These are phyloP conservation scores for Passer domesticus DNA, from an alignment of 2,113 vertebrate species.

Conservation along the genomic window DNA sequence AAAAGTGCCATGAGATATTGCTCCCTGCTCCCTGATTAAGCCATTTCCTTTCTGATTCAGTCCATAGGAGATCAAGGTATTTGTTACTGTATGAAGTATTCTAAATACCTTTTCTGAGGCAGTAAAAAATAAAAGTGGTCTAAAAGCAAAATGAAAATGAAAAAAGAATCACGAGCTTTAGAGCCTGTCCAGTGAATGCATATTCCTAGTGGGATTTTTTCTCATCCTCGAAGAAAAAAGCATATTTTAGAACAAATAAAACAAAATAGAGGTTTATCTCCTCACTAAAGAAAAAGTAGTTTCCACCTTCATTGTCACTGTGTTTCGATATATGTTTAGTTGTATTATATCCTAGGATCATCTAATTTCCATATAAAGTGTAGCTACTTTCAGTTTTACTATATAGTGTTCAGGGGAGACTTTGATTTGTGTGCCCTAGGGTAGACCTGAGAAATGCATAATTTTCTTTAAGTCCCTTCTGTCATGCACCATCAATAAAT, in stretches of 20 bases:
- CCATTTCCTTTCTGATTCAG: background rate
- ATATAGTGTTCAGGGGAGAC: conserved; percentile 50
- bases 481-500: conserved; percentile 65
- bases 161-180: background rate
- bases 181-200: background rate
- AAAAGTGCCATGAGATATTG: background rate
- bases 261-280: conserved; percentile 11
- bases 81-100: conserved; percentile 29
- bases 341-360: conserved; percentile 60
- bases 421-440: conserved; percentile 80
- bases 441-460: conserved; percentile 71
- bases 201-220: background rate
- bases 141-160: background rate
- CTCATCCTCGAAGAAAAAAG: background rate
- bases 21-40: rapidly evolving
- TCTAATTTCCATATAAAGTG: conserved; percentile 80
- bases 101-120: conserved; percentile 6
- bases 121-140: background rate
- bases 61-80: background rate
- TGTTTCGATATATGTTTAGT: conserved; percentile 71
- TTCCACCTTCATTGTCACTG: conserved; percentile 49
- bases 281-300: background rate
- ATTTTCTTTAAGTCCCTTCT: conserved; percentile 73
- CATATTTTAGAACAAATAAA: conserved; percentile 19
- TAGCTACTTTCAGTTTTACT: conserved; percentile 71